Base-by-base conservation (phyloP, 2,888 invertebrate genomes). In the Aplocera efformata region DNA sequence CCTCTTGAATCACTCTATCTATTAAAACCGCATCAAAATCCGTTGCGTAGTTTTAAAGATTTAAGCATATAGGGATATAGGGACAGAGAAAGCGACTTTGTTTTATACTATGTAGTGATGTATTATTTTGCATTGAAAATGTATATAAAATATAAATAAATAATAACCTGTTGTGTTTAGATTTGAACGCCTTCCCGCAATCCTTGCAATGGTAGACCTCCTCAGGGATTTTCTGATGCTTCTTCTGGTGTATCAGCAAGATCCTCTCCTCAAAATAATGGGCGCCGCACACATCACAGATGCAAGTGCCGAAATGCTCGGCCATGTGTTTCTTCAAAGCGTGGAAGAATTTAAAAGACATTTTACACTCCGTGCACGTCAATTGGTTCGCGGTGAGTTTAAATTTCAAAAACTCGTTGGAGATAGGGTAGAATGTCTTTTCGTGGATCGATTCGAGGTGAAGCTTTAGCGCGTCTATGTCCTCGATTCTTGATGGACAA, bases 151-250 rank as follows among this genome's bases (percentile, higher is more conserved):
- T n/a, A n/a, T n/a, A n/a, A n/a, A n/a, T n/a, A n/a, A n/a, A n/a
- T n/a, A n/a, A n/a, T n/a, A n/a, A 17, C 6, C 72, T 59, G 13
- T 81, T 83, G 39, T 84, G 81, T 9, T 81, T 79, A 0, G 80
- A 82, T 44, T 80, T 80, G 3, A 89, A 63, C 7, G 70, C 74
- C 40, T 88, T 88, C 0, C 85, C 86, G 42, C 90, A 90, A 0
- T 81, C 66, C 1, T 84, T 80, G 40, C 91, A 92, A 0, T 81
- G 79, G 39, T 80, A 81, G 10, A 73, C 84, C 7, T 81, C 82
- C 1, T 77, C 89, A 1, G 88, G 82, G 0, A 17, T 48, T 79
- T 89, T 34, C 68, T 85, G 44, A 8, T 85, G 85, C 0, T 71
- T 67, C 10, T 75, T 77, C 1, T 78, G 74, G 48, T 90, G 90